These are phyloP conservation scores for Isichthys henryi DNA, from an alignment of 2,113 vertebrate species.

Conservation along the genomic window DNA sequence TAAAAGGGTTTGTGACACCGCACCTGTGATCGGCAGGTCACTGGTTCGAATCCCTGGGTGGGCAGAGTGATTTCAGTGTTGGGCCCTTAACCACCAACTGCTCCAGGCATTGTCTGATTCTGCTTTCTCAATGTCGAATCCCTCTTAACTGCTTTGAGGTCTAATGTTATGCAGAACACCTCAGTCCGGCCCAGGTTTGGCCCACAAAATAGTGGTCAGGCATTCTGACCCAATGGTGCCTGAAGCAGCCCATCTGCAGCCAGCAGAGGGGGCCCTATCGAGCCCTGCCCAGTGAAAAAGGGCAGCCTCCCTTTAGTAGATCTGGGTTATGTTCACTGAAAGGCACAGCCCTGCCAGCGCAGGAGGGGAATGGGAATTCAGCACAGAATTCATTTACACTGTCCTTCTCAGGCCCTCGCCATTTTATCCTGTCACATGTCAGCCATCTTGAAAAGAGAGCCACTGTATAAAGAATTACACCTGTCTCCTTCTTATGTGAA, in stretches of 20 bases:
- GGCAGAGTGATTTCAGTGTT: not conserved
- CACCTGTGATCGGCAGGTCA: not conserved
- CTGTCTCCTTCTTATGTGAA: not conserved
- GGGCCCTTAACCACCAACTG: not conserved
- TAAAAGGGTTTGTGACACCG: not conserved
- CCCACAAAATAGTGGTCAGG: not conserved
- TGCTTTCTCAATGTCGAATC: not conserved
- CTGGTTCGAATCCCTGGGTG: not conserved
- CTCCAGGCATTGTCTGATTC: not conserved
- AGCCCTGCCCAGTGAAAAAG: not conserved
- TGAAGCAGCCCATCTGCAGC: not conserved
- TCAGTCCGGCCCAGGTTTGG: not conserved
- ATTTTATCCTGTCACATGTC: slow-evolving; percentile 14
- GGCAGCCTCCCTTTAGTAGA: not conserved
- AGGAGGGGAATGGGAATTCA: not conserved
- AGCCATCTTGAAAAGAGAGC: slow-evolving; percentile 25
- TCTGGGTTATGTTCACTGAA: slow-evolving; percentile 19
- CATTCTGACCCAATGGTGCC: not conserved
- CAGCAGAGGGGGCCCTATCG: not conserved
- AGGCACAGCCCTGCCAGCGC: not conserved
- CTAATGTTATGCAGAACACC: not conserved
- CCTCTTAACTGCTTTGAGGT: not conserved
- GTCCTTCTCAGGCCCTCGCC: not conserved
- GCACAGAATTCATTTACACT: not conserved
- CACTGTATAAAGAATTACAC: not conserved